Percentiles rank a stretch among this genome's conserved stretches.
Evolutionary conservation across 2,888 invertebrate species (phyloP).

Genomic region (Luperina nickerlii): DNA sequence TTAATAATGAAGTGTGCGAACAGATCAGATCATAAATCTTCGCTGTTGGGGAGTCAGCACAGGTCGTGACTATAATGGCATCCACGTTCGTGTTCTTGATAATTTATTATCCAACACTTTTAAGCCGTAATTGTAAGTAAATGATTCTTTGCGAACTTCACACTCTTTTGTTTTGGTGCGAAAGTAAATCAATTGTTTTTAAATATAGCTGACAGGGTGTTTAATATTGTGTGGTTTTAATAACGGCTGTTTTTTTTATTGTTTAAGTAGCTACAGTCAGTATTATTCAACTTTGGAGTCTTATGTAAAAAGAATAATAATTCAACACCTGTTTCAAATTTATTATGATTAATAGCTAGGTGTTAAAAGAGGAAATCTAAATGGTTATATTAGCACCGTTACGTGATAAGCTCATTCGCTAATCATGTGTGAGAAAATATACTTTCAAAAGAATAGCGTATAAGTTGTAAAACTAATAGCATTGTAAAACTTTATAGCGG

Average conservation of each 20-base stretch:
- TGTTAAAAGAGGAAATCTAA: constrained; percentile 29
- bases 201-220: neutral
- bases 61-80: constrained; percentile 85
- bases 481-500: constrained; percentile 51
- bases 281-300: neutral
- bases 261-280: neutral
- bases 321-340: constrained; percentile 16
- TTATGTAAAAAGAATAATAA: neutral
- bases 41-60: constrained; percentile 79
- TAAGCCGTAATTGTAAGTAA: constrained; percentile 73
- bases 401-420: constrained; percentile 35
- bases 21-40: constrained; percentile 80
- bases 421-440: constrained; percentile 49
- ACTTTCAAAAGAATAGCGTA: constrained; percentile 41
- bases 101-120: constrained; percentile 79
- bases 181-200: constrained; percentile 44
- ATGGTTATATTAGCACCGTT: constrained; percentile 40
- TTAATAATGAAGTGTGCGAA: constrained; percentile 61
- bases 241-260: neutral
- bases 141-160: constrained; percentile 66
- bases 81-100: constrained; percentile 70
- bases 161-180: constrained; percentile 54
- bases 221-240: constrained; percentile 4
- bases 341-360: constrained; percentile 20
- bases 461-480: constrained; percentile 52